Base-by-base conservation (phyloP, 2,797 vertebrate genomes). In the Danio jaintianensis region DNA sequence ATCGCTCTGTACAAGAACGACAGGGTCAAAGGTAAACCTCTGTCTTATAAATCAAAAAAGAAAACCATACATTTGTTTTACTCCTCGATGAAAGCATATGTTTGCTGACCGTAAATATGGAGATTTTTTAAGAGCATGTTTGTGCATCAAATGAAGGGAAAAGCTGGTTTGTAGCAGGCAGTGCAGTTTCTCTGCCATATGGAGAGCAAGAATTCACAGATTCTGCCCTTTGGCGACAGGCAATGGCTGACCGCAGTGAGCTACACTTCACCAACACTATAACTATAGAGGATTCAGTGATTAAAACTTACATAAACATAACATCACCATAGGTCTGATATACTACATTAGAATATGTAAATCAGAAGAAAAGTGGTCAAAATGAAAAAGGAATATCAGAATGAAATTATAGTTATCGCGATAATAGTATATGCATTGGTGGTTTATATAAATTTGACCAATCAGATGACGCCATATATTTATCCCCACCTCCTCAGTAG, bases 1-100 rank as follows among this genome's bases (percentile, higher is more conserved):
- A 96, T 96, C 88, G 90, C 94, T 61, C 92, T 96, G 15, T 93
- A 95, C 86, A 96, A 96, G 38, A 96, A 95, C 0, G 96, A 96
- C 29, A 91, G 96, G 85, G 95, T 96, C 83, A 96, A 96, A 95
- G 96, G 96, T 96, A 81, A 90, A 66, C 4, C 7, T 7, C 4
- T 64, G 6, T 62, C 36, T 22, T 55, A 18, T 20, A 47, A 48
- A 40, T 1, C 4, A 0, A 18, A 50, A 22, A 36, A 16, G 4
- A 12, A 40, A 29, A 36, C 6, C 22, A 22, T 11, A 22, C 2
- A 71, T 15, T 45, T 43, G n/a, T 70, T 40, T 53, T 12, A 40
- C 48, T 70, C 40, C 68, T 40, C 4, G 53, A 9, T 53, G 22
- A 72, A 29, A 20, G 38, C 40, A 45, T 43, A 43, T 58, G 40